phyloP scores from a whole-genome alignment of 2,113 vertebrate species.

The Epinephelus moara region DNA sequence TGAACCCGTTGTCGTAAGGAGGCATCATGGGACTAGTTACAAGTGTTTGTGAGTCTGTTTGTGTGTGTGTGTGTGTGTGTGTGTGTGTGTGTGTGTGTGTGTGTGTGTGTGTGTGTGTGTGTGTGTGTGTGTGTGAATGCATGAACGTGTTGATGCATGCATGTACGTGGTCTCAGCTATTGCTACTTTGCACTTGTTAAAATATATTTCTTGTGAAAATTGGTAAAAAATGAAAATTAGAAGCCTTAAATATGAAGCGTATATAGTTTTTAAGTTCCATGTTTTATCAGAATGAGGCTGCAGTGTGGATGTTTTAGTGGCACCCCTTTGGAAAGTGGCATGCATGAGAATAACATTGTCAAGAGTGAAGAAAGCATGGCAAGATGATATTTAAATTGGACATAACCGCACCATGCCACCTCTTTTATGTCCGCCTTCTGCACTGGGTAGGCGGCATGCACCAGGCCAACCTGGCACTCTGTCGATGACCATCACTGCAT shows the following conservation, averaged over 20 bases:
- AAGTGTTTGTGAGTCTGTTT: too few species aligned
- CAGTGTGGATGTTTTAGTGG: neutral
- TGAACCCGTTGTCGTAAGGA: too few species aligned
- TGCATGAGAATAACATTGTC: neutral
- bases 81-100: too few species aligned
- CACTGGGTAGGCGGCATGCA: constrained; percentile 20
- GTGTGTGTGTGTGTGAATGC: too few species aligned
- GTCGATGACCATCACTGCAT: constrained; percentile 76
- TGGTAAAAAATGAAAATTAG: too few species aligned
- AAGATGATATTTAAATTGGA: constrained; percentile 32
- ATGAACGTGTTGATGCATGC: too few species aligned
- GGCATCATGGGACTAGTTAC: too few species aligned
- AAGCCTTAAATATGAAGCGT: neutral
- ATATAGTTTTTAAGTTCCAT: neutral
- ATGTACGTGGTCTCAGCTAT: too few species aligned
- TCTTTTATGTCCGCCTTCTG: constrained; percentile 52
- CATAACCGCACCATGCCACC: neutral
- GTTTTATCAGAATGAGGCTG: neutral
- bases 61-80: too few species aligned
- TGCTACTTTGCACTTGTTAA: too few species aligned
- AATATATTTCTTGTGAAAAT: too few species aligned
- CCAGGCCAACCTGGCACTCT: constrained; percentile 53
- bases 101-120: too few species aligned
- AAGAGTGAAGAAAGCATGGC: constrained; percentile 4
- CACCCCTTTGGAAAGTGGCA: neutral